Evolutionary conservation across 1,140 invertebrate species (phyloP).

Genomic region (Pentalonia nigronervosa): DNA sequence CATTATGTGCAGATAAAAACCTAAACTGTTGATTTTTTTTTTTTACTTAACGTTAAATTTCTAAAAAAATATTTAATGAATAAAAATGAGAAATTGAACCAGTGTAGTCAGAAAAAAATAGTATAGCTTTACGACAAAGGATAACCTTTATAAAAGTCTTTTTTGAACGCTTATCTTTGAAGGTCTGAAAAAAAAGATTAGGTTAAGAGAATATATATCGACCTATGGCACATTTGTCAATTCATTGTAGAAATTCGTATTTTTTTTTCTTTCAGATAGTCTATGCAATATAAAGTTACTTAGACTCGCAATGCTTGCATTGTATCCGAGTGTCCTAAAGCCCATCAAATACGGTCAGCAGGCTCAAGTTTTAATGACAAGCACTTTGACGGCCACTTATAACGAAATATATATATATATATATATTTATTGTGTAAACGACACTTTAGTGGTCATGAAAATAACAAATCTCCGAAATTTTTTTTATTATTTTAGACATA

Average conservation of each 20-base stretch:
- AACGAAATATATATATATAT: background rate
- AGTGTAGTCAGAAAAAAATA: background rate
- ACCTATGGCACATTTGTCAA: slow-evolving; percentile 31
- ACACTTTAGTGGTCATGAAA: background rate
- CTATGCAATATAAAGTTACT: slow-evolving; percentile 4
- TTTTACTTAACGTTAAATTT: background rate
- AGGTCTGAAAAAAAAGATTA: slow-evolving; percentile 33
- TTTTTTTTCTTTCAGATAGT: slow-evolving; percentile 13
- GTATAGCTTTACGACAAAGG: background rate
- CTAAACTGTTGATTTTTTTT: background rate
- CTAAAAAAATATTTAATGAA: slow-evolving; percentile 22
- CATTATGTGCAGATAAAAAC: background rate
- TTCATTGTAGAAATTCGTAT: slow-evolving; percentile 41
- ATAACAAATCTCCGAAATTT: background rate
- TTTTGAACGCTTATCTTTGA: slow-evolving; percentile 28
- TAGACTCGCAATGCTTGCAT: background rate
- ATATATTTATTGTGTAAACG: slow-evolving; percentile 24
- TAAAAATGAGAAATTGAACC: slow-evolving; percentile 12
- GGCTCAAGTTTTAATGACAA: slow-evolving; percentile 33
- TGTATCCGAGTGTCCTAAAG: slow-evolving; percentile 14
- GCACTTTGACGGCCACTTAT: background rate
- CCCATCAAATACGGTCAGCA: slow-evolving; percentile 20
- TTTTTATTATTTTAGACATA: background rate
- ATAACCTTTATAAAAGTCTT: slow-evolving; percentile 25
- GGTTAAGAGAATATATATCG: slow-evolving; percentile 32